These are phyloP conservation scores for Tethea ocularis DNA, from an alignment of 2,888 invertebrate genomes.

Conservation along the genomic window DNA sequence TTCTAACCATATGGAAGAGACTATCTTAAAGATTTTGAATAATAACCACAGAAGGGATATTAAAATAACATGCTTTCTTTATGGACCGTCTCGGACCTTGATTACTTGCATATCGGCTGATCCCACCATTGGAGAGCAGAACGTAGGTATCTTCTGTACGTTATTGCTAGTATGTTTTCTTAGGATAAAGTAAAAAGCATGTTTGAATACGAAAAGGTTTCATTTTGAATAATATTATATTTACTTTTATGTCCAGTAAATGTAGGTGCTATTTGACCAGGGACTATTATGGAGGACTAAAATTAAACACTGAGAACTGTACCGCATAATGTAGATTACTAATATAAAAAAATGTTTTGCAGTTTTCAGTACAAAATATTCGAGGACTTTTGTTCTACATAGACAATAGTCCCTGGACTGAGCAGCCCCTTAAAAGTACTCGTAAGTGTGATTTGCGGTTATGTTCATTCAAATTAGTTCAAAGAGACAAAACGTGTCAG, in stretches of 20 bases:
- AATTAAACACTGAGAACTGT: too few relatives aligned
- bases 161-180: constrained; percentile 1
- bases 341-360: too few relatives aligned
- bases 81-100: neutral
- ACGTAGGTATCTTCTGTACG: neutral
- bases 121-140: neutral
- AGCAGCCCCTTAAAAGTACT: too few relatives aligned
- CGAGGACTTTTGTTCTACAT: too few relatives aligned
- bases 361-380: too few relatives aligned
- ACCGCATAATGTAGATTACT: too few relatives aligned
- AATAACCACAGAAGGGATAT: neutral
- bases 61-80: neutral
- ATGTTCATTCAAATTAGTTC: too few relatives aligned
- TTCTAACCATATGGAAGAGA: neutral
- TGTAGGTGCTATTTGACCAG: neutral
- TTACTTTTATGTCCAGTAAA: neutral
- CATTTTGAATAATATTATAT: constrained; percentile 12
- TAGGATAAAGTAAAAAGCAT: neutral
- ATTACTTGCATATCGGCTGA: constrained; percentile 14
- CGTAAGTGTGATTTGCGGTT: too few relatives aligned
- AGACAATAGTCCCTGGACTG: too few relatives aligned
- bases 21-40: neutral
- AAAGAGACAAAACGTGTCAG: too few relatives aligned
- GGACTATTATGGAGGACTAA: too few relatives aligned
- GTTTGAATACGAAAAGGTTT: constrained; percentile 15